Percentiles rank a stretch among this genome's conserved stretches.
These are phyloP conservation scores for Ophioninae sp. DNA, from an alignment of 2,888 invertebrate species.

Conservation along the genomic window DNA sequence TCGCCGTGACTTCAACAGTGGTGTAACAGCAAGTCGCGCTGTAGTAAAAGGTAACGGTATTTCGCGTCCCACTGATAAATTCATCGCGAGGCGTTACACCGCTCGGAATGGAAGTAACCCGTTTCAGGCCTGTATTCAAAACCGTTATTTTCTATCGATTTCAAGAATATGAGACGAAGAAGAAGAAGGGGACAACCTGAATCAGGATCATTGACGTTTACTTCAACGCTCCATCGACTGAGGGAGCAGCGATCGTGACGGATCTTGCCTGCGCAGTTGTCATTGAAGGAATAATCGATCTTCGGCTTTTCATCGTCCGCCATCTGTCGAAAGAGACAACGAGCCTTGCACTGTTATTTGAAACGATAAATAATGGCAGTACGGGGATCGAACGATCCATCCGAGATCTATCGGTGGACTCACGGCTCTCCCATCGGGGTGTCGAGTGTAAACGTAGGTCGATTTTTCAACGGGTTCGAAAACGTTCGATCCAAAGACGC, in stretches of 20 bases:
- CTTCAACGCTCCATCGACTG: slow-evolving; percentile 87
- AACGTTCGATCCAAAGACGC: slow-evolving; percentile 63
- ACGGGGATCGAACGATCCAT: too few relatives aligned
- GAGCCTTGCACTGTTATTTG: slow-evolving; percentile 23
- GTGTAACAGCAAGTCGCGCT: slow-evolving; percentile 89
- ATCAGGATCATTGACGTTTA: slow-evolving; percentile 86
- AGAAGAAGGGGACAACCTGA: slow-evolving; percentile 82
- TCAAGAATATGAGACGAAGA: too few relatives aligned
- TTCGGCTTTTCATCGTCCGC: slow-evolving; percentile 84
- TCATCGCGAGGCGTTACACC: slow-evolving; percentile 85
- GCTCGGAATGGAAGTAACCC: slow-evolving; percentile 75
- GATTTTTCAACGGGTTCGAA: slow-evolving; percentile 72
- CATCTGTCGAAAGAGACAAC: slow-evolving; percentile 39
- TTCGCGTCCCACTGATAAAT: slow-evolving; percentile 87
- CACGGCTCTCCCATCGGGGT: slow-evolving; percentile 60
- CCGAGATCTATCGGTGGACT: slow-evolving; percentile 31
- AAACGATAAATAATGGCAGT: too few relatives aligned
- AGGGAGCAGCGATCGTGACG: slow-evolving; percentile 84
- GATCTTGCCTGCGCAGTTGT: slow-evolving; percentile 83
- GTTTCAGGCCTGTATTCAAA: slow-evolving; percentile 72
- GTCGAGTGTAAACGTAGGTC: slow-evolving; percentile 70
- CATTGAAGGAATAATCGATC: slow-evolving; percentile 85
- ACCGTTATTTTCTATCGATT: too few relatives aligned
- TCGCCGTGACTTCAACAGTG: slow-evolving; percentile 85
- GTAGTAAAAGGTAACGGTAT: slow-evolving; percentile 86